phyloP scores from a whole-genome alignment of 2,797 vertebrate genomes.

The Halcyon badia region DNA sequence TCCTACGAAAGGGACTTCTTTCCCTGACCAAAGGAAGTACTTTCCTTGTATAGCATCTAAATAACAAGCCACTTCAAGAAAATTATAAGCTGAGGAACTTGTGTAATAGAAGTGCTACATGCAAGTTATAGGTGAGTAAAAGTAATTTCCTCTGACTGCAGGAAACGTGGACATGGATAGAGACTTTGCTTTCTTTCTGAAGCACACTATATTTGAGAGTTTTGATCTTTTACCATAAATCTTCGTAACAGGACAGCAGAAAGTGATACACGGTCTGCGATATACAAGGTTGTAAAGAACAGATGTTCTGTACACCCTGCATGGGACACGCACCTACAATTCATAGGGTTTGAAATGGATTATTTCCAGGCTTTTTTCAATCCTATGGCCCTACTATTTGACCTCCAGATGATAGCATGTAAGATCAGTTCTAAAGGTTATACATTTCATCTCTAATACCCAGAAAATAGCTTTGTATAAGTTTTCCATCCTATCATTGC shows the following conservation, averaged over 20 bases:
- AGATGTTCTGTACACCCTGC: background rate
- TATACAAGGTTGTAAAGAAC: background rate
- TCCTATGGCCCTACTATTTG: background rate
- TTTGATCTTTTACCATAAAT: background rate
- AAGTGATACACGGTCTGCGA: background rate
- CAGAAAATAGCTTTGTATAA: background rate
- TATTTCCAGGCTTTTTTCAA: background rate
- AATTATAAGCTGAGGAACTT: constrained; percentile 42
- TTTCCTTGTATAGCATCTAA: constrained; percentile 41
- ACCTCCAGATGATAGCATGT: background rate
- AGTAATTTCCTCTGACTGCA: background rate
- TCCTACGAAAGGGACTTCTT: constrained; percentile 45
- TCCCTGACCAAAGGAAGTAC: constrained; percentile 51
- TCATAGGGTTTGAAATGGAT: background rate
- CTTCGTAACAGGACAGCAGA: background rate
- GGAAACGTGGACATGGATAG: background rate
- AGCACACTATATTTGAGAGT: background rate
- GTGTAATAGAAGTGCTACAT: background rate
- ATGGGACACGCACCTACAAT: background rate
- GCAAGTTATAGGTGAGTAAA: background rate
- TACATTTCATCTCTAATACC: background rate
- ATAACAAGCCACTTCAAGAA: constrained; percentile 66
- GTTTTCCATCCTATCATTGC: background rate
- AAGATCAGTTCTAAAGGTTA: background rate
- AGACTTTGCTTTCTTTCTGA: background rate